Evolutionary conservation across 2,888 invertebrate species (phyloP).

Genomic region (Trichopoda pennipes): DNA sequence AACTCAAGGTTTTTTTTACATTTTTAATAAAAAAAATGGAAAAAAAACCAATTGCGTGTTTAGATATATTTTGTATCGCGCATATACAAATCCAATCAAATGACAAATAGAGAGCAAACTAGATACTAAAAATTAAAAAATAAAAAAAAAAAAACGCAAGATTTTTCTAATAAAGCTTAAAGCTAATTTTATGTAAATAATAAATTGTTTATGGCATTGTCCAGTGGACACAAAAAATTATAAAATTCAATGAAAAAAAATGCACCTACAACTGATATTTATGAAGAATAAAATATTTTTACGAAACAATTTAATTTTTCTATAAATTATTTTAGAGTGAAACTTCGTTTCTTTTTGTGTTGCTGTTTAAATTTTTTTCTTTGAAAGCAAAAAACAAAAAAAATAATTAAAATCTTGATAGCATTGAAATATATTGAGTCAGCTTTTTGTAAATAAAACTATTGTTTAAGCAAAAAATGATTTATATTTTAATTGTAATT

Average conservation of each 20-base stretch:
- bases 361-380: slow-evolving; percentile 3
- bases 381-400: slow-evolving; percentile 35
- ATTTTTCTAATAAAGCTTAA: slow-evolving; percentile 40
- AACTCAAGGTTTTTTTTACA: slow-evolving; percentile 58
- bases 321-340: slow-evolving; percentile 40
- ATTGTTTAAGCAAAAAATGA: slow-evolving; percentile 40
- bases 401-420: slow-evolving; percentile 63
- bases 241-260: slow-evolving; percentile 44
- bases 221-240: slow-evolving; percentile 1
- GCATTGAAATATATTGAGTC: slow-evolving; percentile 65
- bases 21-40: slow-evolving; percentile 1
- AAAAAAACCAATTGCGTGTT: slow-evolving; percentile 62
- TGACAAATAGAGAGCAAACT: slow-evolving; percentile 44
- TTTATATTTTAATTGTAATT: slow-evolving; percentile 42
- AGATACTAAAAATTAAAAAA: background rate
- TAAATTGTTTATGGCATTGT: slow-evolving; percentile 21
- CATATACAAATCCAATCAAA: slow-evolving; percentile 42
- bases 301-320: slow-evolving; percentile 37
- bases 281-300: slow-evolving; percentile 14
- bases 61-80: slow-evolving; percentile 48
- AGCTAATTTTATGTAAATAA: slow-evolving; percentile 39
- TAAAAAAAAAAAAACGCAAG: slow-evolving; percentile 12
- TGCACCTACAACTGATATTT: slow-evolving; percentile 56
- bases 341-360: slow-evolving; percentile 18
- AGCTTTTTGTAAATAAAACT: slow-evolving; percentile 40